phyloP scores from a whole-genome alignment of 1,140 invertebrate species.

The Zophobas atratus region DNA sequence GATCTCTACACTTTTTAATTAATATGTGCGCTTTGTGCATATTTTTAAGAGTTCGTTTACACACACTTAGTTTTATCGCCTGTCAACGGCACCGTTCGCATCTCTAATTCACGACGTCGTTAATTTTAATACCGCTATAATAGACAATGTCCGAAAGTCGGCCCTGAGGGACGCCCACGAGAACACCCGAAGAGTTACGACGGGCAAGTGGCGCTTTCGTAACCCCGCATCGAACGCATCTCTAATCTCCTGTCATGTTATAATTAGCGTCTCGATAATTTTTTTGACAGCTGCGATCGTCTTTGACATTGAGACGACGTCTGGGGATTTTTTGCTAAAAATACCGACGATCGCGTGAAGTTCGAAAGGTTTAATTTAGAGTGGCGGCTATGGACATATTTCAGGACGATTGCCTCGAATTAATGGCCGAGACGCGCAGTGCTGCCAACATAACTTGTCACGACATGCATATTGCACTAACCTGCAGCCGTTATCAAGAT shows the following conservation, averaged over 20 bases:
- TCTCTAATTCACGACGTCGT: slow-evolving; percentile 16
- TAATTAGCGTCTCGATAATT: background rate
- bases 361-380: background rate
- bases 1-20: background rate
- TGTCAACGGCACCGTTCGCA: slow-evolving; percentile 9
- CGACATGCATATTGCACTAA: no score
- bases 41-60: slow-evolving; percentile 4
- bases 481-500: no score
- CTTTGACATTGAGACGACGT: background rate
- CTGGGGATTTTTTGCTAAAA: no score
- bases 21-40: background rate
- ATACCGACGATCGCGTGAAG: background rate
- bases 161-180: slow-evolving; percentile 3
- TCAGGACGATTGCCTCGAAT: background rate
- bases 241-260: background rate
- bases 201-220: background rate
- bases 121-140: slow-evolving; percentile 3
- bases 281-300: background rate
- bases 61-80: background rate
- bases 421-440: no score
- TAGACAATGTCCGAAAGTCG: slow-evolving; percentile 8
- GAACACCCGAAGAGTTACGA: background rate
- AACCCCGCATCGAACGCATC: background rate
- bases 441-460: no score
- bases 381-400: no score